Evolutionary conservation across 2,888 invertebrate genomes (phyloP).

Genomic region (Muschampia staudingeri): DNA sequence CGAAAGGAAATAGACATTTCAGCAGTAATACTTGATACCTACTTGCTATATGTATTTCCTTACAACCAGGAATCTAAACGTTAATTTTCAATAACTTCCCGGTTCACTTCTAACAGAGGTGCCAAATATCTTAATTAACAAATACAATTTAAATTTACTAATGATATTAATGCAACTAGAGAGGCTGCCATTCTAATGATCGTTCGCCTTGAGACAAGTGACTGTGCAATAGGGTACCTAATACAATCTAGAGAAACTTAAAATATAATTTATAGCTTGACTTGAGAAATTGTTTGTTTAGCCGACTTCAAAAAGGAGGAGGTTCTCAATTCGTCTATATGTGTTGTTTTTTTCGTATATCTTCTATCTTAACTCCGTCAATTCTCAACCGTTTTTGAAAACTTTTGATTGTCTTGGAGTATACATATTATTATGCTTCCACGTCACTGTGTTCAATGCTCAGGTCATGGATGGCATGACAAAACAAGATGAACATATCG

Average conservation of each 20-base stretch:
- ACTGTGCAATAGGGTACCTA: background rate
- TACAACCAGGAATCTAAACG: background rate
- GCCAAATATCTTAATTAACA: background rate
- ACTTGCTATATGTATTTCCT: background rate
- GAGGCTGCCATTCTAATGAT: slow-evolving; percentile 12
- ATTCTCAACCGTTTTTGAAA: no score
- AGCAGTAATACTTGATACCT: background rate
- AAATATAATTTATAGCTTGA: background rate
- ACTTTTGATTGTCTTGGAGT: no score
- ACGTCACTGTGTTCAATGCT: no score
- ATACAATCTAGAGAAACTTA: background rate
- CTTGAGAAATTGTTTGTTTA: no score
- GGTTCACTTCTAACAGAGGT: background rate
- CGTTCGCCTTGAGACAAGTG: slow-evolving; percentile 7
- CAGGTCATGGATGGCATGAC: no score
- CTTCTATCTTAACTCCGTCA: no score
- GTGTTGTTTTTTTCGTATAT: no score
- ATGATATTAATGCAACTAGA: background rate
- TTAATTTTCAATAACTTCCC: background rate
- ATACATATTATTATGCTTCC: no score
- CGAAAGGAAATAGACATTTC: background rate
- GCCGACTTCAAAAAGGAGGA: no score
- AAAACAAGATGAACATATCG: no score
- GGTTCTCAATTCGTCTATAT: no score
- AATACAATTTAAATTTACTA: background rate